Evolutionary conservation across 2,888 invertebrate species (phyloP), one percentile per base, ranked within the genome.

Genomic region (Athrips mouffetella): DNA sequence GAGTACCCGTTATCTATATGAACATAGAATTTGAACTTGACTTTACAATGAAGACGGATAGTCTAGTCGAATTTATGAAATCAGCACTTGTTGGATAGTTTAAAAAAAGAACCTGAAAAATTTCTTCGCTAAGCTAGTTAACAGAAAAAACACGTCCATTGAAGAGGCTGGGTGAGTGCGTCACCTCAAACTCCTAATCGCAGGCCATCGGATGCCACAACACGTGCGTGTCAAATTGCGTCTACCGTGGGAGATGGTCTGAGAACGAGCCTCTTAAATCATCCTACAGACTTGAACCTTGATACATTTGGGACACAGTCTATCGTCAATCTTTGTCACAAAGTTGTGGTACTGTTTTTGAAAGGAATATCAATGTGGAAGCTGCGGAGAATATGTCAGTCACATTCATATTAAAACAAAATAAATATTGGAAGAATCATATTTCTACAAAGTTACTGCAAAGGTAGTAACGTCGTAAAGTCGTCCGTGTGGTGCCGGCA

Each of bases 181-280:
- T 80, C 81, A 77, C 75, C 76, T 68, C 64, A 56, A 60, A 64
- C 60, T 62, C n/a, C 64, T 76, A 77, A 79, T 79, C 80, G 74
- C 60, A 60, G 76, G 72, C 73, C 80, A 86, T 87, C 85, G 76
- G 77, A 84, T 86, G 83, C 82, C 69, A 73, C 72, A 74, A 76
- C 86, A 86, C 86, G 87, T 84, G 85, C 84, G 81, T 79, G 75
- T 79, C 83, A 70, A 84, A 87, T 86, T 68, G 75, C 72, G 69
- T 78, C 82, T 77, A 83, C 84, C 86, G 87, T 87, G 87, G 85
- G 86, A 87, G 83, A 85, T 71, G 69, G 41, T 60, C 51, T 55
- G 51, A 61, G 60, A 62, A 63, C 61, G 56, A 63, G 40, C 59
- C 59, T 58, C 57, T 63, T 55, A 51, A 58, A 30, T 31, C 42